Evolutionary conservation across 2,888 invertebrate genomes (phyloP), one percentile per base, ranked within the genome.

Genomic region (Allophyes oxyacanthae): DNA sequence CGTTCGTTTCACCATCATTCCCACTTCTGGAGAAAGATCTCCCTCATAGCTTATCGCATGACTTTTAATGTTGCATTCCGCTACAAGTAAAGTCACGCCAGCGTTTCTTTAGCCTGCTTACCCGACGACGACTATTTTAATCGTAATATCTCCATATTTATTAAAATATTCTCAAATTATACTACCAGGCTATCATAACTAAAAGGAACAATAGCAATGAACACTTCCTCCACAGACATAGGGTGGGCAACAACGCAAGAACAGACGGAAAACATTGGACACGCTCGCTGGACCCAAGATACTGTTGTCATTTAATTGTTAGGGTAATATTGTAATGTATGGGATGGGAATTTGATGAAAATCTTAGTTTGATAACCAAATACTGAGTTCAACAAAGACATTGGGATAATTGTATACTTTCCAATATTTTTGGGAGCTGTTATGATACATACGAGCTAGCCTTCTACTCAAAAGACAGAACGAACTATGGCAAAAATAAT

Each of bases 251-350:
- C 84, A 83, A 82, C 70, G 77, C 73, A 64, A 67, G 69, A 87
- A 77, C 91, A 90, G 86, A 91, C 88, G 91, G 91, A 87, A 91
- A 84, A 67, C 88, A 86, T 91, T 88, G 90, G 88, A 84, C 85
- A 86, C 87, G 83, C 81, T 78, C 72, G 76, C 81, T 79, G 88
- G 50, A 49, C 62, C 38, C 66, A 65, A 71, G 75, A 74, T 77
- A 64, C 55, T 61, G 51, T 44, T 42, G 43, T 50, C 36, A 52
- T 58, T 53, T 51, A 53, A 67, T 57, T 74, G 58, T 74, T 59
- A 45, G 46, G 38, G 44, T 53, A 57, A 60, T 65, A 37, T 48
- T 49, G 42, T 53, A 58, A 62, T 60, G 38, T 40, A 42, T 51
- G 25, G 34, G 41, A 7, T 30, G 32, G 20, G 28, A 50, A 41